These are phyloP conservation scores for Mastigias papua DNA, from an alignment of 30 jellyfish, hydroid and myxozoan genomes.

Conservation along the genomic window DNA sequence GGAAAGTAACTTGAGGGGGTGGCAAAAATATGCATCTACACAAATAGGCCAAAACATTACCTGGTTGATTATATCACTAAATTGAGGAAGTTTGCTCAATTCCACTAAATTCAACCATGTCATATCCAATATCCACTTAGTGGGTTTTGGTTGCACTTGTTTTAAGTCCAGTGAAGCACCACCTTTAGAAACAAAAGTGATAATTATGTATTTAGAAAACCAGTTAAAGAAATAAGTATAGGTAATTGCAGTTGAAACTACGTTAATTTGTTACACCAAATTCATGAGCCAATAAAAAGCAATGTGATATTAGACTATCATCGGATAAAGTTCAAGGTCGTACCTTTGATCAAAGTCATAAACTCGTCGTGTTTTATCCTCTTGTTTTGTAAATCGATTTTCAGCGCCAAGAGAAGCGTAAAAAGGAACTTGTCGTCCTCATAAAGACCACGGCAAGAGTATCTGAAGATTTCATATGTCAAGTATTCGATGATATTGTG, in stretches of 20 bases:
- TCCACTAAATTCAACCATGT: conserved; percentile 90
- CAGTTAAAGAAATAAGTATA: no score
- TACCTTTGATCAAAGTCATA: conserved; percentile 86
- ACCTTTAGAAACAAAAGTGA: conserved; percentile 36
- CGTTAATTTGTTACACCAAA: no score
- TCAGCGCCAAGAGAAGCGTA: conserved; percentile 83
- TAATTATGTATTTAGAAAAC: background rate
- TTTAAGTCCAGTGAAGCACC: conserved; percentile 89
- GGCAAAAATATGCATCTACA: no score
- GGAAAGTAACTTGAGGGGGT: no score
- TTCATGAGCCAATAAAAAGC: no score
- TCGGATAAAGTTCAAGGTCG: no score
- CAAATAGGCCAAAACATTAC: conserved; percentile 28
- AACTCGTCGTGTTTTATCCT: conserved; percentile 78
- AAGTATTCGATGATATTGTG: conserved; percentile 75
- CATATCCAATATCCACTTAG: conserved; percentile 91
- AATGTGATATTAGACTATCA: no score
- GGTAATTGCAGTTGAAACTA: background rate
- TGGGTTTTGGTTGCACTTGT: conserved; percentile 84
- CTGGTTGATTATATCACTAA: conserved; percentile 81
- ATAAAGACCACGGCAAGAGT: conserved; percentile 88
- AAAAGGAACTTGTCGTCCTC: conserved; percentile 82
- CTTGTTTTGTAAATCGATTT: conserved; percentile 76
- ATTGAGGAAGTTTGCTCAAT: conserved; percentile 88
- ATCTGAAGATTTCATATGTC: conserved; percentile 79